Evolutionary conservation across 2,113 vertebrate genomes (phyloP).

Genomic region (Otolemur garnettii): DNA sequence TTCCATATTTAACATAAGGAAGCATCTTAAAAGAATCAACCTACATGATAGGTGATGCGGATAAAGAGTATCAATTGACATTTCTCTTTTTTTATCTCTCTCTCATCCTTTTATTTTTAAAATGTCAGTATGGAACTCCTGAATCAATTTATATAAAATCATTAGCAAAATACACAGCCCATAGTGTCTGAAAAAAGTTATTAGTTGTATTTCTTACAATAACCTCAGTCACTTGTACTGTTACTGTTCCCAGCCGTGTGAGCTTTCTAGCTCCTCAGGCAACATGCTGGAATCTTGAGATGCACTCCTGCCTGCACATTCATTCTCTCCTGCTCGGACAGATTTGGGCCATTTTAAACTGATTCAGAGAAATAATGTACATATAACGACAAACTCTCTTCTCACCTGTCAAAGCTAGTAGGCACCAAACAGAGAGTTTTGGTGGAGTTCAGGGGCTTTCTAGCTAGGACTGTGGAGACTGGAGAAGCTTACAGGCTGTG

Average conservation of each 20-base stretch:
- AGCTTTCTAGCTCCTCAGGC: not conserved
- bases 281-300: not conserved
- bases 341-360: not conserved
- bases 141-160: not conserved
- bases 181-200: not conserved
- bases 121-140: not conserved
- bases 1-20: not conserved
- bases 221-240: not conserved
- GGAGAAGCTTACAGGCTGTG: not conserved
- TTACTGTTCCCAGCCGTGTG: not conserved
- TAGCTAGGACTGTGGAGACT: not conserved
- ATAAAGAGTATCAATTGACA: not conserved
- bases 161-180: not conserved
- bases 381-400: not conserved
- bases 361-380: not conserved
- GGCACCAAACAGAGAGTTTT: not conserved
- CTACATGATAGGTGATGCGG: not conserved
- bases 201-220: slow-evolving; percentile 1
- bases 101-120: slow-evolving; percentile 42
- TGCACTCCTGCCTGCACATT: not conserved
- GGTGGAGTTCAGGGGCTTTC: not conserved
- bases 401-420: not conserved
- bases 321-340: not conserved
- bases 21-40: not conserved
- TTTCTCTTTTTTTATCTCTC: not conserved